A percentile compares a stretch with the other conserved stretches of the same genome.
Conservation (phyloP, 2,113 vertebrate genomes). For the Phylloscopus trochilus region DNA sequence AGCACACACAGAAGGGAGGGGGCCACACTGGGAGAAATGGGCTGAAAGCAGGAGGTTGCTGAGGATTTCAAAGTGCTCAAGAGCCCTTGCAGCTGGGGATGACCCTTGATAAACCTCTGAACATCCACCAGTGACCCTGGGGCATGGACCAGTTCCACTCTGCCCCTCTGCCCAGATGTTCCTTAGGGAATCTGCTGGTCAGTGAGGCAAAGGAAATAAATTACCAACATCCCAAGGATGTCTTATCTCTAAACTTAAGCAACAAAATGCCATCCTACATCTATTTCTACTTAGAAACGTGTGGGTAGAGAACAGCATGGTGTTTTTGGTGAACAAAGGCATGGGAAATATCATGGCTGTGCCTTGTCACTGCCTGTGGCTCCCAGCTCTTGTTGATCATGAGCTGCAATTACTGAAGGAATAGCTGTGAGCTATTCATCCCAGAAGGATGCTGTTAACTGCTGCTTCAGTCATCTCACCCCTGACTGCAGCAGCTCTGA, state of each 20-base stretch:
- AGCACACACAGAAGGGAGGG: too few relatives aligned
- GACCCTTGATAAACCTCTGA: background rate
- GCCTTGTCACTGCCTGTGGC: background rate
- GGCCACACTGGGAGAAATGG: background rate
- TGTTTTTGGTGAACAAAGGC: background rate
- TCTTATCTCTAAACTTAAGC: background rate
- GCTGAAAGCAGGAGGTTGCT: background rate
- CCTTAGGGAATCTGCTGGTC: background rate
- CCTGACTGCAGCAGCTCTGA: background rate
- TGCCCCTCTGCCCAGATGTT: background rate
- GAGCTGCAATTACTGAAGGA: background rate
- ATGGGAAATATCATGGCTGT: background rate
- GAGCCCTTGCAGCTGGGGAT: background rate
- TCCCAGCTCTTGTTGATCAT: background rate
- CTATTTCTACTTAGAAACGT: background rate
- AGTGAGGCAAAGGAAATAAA: background rate
- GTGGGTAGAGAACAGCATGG: background rate
- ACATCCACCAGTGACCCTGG: background rate
- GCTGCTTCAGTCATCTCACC: background rate
- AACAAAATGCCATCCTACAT: background rate
- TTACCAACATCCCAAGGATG: background rate
- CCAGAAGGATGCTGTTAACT: background rate
- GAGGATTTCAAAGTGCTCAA: background rate
- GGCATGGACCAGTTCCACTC: background rate
- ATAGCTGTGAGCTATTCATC: background rate